Evolutionary conservation across 2,797 vertebrate genomes (phyloP).

Genomic region (Danio kyathit): DNA sequence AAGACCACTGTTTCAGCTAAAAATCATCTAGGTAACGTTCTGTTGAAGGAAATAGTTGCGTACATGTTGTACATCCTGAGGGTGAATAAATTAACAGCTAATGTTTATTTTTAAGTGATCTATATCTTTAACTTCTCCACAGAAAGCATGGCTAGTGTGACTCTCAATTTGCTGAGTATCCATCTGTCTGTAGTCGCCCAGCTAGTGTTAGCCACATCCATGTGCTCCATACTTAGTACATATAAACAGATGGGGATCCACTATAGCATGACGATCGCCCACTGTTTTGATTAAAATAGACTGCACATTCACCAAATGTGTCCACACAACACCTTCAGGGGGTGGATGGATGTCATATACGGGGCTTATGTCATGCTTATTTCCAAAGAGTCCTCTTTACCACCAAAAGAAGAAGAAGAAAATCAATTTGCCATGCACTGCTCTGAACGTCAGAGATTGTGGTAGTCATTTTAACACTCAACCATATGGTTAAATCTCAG

Average conservation of each 20-base stretch:
- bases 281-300: conserved; percentile 46
- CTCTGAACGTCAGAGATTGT: conserved; percentile 38
- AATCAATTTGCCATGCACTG: conserved; percentile 18
- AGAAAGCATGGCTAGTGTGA: conserved; percentile 32
- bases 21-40: too few species aligned
- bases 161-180: conserved; percentile 23
- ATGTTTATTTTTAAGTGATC: too few species aligned
- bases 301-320: conserved; percentile 7
- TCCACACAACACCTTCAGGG: conserved; percentile 45
- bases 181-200: conserved; percentile 26
- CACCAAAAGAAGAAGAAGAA: conserved; percentile 17
- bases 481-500: conserved; percentile 11
- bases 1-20: too few species aligned
- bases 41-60: too few species aligned
- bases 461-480: conserved; percentile 23
- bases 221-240: conserved; percentile 19
- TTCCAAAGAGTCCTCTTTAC: neutral
- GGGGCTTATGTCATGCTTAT: conserved; percentile 25
- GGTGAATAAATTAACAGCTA: too few species aligned
- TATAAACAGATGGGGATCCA: conserved; percentile 39
- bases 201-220: conserved; percentile 31
- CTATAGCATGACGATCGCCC: conserved; percentile 31
- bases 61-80: too few species aligned
- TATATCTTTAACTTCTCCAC: neutral
- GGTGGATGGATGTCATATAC: conserved; percentile 21